Evolutionary conservation across 2,888 invertebrate genomes (phyloP).

Genomic region (Stenchaetothrips biformis): DNA sequence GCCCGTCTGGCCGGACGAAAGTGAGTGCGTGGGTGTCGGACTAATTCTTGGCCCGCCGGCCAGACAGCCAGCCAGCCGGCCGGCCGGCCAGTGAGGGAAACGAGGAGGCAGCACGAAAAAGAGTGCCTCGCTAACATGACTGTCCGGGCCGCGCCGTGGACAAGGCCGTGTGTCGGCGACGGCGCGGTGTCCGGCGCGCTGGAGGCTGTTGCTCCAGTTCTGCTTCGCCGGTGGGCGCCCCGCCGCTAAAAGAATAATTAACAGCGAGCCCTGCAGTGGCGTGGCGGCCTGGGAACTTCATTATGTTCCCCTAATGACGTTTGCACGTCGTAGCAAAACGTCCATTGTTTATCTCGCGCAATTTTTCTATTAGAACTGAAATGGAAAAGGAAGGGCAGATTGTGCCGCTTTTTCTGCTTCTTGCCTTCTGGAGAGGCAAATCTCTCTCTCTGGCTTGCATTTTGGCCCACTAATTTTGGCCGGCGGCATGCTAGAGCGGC

Average conservation of each 20-base stretch:
- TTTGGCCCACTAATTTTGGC: neutral
- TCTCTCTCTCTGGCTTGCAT: neutral
- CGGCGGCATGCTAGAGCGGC: too few relatives aligned
- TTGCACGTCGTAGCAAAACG: conserved; percentile 11
- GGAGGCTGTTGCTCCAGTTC: neutral
- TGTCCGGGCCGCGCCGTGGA: too few relatives aligned
- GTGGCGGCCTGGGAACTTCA: conserved; percentile 15
- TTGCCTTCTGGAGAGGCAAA: neutral
- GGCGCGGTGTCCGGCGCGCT: too few relatives aligned
- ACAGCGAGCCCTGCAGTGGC: neutral
- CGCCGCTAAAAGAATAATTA: neutral
- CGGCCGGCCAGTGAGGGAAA: too few relatives aligned
- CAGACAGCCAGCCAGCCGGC: too few relatives aligned
- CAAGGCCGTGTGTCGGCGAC: neutral
- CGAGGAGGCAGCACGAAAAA: too few relatives aligned
- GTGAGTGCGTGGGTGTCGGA: neutral
- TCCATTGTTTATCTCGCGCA: conserved; percentile 1
- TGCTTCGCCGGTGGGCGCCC: neutral
- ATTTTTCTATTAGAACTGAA: neutral
- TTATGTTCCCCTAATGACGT: conserved; percentile 5
- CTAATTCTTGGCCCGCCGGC: neutral
- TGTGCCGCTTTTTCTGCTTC: neutral
- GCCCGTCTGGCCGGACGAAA: neutral
- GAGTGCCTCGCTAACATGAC: too few relatives aligned
- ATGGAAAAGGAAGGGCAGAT: neutral